Base-by-base conservation (phyloP, 2,797 vertebrate species). In the Enteromius thamalakanensis region DNA sequence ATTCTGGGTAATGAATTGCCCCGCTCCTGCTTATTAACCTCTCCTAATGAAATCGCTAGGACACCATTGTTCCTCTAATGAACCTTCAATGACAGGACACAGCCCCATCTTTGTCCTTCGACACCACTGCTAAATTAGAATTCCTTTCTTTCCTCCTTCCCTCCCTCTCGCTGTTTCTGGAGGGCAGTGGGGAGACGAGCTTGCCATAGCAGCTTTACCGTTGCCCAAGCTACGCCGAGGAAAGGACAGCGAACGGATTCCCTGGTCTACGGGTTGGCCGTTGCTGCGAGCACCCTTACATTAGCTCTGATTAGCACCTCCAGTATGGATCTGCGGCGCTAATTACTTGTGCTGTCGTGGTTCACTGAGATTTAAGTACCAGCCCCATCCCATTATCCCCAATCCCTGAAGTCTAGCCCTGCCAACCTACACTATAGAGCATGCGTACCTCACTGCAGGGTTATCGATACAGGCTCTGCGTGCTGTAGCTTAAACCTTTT, bases 331-430 rank as follows among this genome's bases (percentile, higher is more conserved):
- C 95, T 94, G 94, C 95, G 93, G 95, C 5, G 89, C 97, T 98
- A 98, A 99, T 98, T 96, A 97, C 96, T 96, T 94, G 96, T 96
- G 96, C 95, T 95, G 96, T 95, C 91, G 93, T 96, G 96, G 96
- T 97, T 98, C 95, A 92, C 95, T 96, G 96, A 96, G 96, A 96
- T 96, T 97, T 97, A 97, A 98, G 95, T 94, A 97, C 95, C 96
- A 96, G 95, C 95, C 96, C 96, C 95, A 96, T 97, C 94, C 96
- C 95, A 97, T 97, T 98, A 97, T 97, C 96, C 96, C 87, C 93
- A 94, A 93, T 96, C 82, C 79, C 84, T 79, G 70, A 79, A 86
- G 87, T 86, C 85, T 84, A 64, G 70, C 58, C 70, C 58, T 67
- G 67, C 79, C 82, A 86, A 71, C 53, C 64, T 37, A 88, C 76